phyloP scores from a whole-genome alignment of 2,113 vertebrate genomes.

The Microcebus murinus region DNA sequence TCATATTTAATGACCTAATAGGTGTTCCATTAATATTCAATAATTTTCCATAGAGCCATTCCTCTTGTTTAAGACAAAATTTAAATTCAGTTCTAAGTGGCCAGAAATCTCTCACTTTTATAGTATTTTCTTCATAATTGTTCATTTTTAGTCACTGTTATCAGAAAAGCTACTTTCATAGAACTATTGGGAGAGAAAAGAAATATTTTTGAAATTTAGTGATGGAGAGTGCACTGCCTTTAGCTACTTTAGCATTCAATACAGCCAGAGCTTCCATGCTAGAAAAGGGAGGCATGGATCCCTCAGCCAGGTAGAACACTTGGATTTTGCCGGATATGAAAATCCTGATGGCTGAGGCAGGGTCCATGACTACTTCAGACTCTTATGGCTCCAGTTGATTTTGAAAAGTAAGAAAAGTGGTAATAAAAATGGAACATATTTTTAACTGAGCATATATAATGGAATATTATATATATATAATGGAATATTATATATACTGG shows the following conservation, averaged over 20 bases:
- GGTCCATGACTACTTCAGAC: neutral
- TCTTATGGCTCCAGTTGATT: neutral
- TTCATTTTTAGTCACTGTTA: neutral
- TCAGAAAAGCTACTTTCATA: neutral
- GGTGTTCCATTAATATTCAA: neutral
- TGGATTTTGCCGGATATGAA: neutral
- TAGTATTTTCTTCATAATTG: neutral
- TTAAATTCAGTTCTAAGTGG: neutral
- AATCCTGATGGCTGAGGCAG: neutral
- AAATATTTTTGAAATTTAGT: neutral
- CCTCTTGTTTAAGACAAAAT: neutral
- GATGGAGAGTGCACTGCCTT: neutral
- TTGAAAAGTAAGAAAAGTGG: neutral
- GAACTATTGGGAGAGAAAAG: neutral
- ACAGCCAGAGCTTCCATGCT: neutral
- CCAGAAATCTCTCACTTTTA: neutral
- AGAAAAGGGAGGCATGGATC: rapidly evolving
- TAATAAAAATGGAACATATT: neutral
- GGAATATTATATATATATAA: too few relatives aligned
- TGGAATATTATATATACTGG: too few relatives aligned
- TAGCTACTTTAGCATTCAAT: neutral
- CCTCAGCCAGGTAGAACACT: neutral
- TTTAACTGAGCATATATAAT: too few relatives aligned
- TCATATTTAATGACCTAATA: neutral
- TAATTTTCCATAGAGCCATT: neutral